Evolutionary conservation across 1,140 invertebrate genomes (phyloP), one percentile per base, ranked within the genome.

Genomic region (Camponotus vicinus): DNA sequence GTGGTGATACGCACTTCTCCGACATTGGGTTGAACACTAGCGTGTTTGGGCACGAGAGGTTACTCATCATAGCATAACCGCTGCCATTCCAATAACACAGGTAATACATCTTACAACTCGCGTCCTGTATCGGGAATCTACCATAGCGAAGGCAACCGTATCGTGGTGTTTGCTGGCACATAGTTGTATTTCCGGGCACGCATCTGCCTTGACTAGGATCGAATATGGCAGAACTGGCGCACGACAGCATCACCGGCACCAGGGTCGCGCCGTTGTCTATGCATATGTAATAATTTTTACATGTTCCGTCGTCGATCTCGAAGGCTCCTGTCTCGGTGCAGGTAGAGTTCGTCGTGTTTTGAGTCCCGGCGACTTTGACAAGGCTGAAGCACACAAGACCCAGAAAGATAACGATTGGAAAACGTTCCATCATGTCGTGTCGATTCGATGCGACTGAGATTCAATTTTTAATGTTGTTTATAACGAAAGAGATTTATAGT

Each of bases 221-320:
- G 32, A 88, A 88, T 40, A 88, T 6, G 6, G 6, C 37, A 4
- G 37, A 0, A 21, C 0, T 2, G 13, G 27, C 7, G 49, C 87
- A 88, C 0, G 6, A 32, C 0, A 66, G 0, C 5, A 49, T 13
- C 0, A 84, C 34, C 3, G 63, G 34, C 0, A 1, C 0, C 0
- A 84, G 11, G 0, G 1, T 2, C 0, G 0, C 6, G 1, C 79
- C 79, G 7, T 85, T 1, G 1, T 37, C 7, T 5, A 66, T 0
- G 27, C 86, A 88, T 0, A 77, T 1, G 2, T 88, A 88, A 11
- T 88, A 88, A 40, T 85, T 88, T 3, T 8, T 9, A 15, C 87
- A 88, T 3, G 77, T 88, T 3, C 55, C 79, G 11, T 88, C 87
- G 2, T 8, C 0, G 11, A 88, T 84, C 11, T 32, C 37, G 4